Evolutionary conservation across 1,140 invertebrate species (phyloP).

Genomic region (Pogonognathellus flavescens): DNA sequence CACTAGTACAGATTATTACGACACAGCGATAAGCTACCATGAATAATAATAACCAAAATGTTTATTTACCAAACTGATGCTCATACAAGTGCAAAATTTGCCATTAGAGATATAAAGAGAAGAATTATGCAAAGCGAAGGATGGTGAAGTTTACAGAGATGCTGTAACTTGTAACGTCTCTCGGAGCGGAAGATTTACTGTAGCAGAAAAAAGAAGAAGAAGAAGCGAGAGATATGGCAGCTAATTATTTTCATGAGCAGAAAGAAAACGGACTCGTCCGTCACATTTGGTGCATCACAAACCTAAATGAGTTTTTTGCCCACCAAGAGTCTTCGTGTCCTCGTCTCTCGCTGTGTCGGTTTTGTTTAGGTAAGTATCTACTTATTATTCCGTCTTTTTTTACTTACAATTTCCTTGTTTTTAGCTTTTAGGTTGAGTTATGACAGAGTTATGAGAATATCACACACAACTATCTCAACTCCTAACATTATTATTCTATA

Average conservation of each 20-base stretch:
- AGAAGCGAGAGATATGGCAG: not conserved
- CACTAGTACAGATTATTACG: too few species aligned
- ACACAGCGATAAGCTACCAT: too few species aligned
- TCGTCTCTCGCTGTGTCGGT: not conserved
- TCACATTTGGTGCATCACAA: not conserved
- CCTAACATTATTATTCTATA: not conserved
- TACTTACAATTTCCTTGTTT: not conserved
- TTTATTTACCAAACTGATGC: too few species aligned
- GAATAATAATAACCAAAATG: too few species aligned
- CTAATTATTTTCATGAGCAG: constrained; percentile 20
- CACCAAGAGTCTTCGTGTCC: not conserved
- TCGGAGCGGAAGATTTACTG: too few species aligned
- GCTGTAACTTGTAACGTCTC: too few species aligned
- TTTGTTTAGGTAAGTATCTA: too few species aligned
- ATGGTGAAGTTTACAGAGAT: too few species aligned
- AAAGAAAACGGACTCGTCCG: not conserved
- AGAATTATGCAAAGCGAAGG: too few species aligned
- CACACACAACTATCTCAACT: not conserved
- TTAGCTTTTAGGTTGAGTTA: not conserved
- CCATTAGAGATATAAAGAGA: too few species aligned
- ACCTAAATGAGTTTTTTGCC: constrained; percentile 15
- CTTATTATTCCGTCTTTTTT: not conserved
- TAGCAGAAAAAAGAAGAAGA: too few species aligned
- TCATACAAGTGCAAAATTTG: too few species aligned
- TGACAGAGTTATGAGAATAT: not conserved